Base-by-base conservation (phyloP, 1,140 invertebrate genomes). In the Spodoptera frugiperda region DNA sequence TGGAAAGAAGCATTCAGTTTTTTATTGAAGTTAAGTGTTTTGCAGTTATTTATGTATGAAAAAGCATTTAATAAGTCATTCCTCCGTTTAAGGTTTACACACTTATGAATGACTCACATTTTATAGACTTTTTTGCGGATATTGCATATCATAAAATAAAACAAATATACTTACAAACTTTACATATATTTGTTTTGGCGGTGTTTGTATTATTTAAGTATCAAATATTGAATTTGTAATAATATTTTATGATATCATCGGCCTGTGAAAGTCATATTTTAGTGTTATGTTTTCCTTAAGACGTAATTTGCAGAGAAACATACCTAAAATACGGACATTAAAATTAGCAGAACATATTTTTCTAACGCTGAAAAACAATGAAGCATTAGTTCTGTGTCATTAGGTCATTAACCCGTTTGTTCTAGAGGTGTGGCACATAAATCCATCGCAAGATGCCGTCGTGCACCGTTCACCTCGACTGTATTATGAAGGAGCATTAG, bases 381-480 rank as follows among this genome's bases (percentile, higher is more conserved):
- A 70, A 17, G 19, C 11, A 1, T 53, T 30, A 67, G 19, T 48
- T 71, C 30, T 53, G 19, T 71, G 74, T 82, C 48, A 80, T 53
- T 78, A 21, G 76, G 81, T 77, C 72, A 51, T 53, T 63, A 75
- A 68, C 65, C 49, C n/a, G 48, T 68, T 33, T 12, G 48, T 48
- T 21, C 39, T 8, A 44, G 33, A 57, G 53, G 70, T 30, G 70
- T 46, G 48, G 55, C 55, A 17, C 10, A 39, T 39, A 44, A 46
- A 63, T 63, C 59, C 65, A 57, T 70, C 25, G 44, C 15, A 49
- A 70, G 48, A 76, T 33, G 25, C 39, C 51, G 59, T 51, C 61
- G 61, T 76, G 65, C 63, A 49, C 74, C 74, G 63, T 68, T 76
- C 75, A 76, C 51, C 63, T 57, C 75, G 30, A 67, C 51, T 44